Evolutionary conservation across 1,140 invertebrate genomes (phyloP), one percentile per base, ranked within the genome.

Genomic region (Drosophila micromelanica): DNA sequence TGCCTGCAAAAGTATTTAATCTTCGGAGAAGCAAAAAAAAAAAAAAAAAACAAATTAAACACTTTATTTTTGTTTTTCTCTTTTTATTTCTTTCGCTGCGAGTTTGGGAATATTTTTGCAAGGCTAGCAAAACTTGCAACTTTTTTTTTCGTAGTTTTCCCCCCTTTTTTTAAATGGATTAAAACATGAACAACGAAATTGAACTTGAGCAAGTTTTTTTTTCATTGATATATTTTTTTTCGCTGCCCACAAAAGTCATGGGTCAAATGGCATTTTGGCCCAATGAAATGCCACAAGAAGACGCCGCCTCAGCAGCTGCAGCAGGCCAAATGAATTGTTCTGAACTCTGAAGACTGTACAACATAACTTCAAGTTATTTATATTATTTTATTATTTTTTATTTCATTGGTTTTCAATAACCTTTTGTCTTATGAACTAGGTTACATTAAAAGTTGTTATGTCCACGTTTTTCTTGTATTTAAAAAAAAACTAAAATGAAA

Each of bases 91-190:
- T 63, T 30, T 17, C 35, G 35, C 49, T 57, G 27, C 7, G 13
- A 65, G 52, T 60, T 71, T 57, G 61, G 55, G 12, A 59, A 62
- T 72, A 62, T 72, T 75, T 70, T 72, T 30, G 61, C 72, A 62
- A 75, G 76, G 46, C 77, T 65, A 80, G 77, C 71, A 72, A 79
- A 80, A 80, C 45, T 80, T 80, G 67, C 46, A 65, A 67, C 61
- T 72, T 72, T 69, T 17, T 17, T 70, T 75, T 79, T 52, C 79
- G 59, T 61, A 48, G 64, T 49, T 67, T 78, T 78, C 60, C 59
- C 12, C 45, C 12, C 15, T 54, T 63, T 76, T 62, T 61, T 52
- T 64, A 43, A 68, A 54, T 62, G 59, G 55, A 71, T 70, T 73
- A 79, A 79, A 80, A 62, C 49, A 80, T 54, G 70, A 67, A 73